Conservation (phyloP, 2,888 invertebrate genomes). For the Synergus japonicus region DNA sequence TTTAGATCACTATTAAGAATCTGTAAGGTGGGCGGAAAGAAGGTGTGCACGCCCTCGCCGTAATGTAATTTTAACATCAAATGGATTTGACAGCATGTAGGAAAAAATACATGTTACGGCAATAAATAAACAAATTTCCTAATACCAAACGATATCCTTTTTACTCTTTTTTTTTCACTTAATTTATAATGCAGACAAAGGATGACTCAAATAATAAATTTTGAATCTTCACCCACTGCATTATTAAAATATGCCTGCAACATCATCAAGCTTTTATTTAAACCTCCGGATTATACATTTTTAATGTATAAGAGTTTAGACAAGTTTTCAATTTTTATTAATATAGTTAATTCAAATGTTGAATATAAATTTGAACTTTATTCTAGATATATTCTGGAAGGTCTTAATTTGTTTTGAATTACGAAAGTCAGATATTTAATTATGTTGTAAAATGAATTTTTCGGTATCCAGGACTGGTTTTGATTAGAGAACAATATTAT, state of each 20-base stretch:
- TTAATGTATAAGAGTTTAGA: too few species aligned
- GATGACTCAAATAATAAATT: too few species aligned
- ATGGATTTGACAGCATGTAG: constrained; percentile 62
- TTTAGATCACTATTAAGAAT: constrained; percentile 7
- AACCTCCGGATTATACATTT: not conserved
- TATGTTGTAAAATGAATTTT: not conserved
- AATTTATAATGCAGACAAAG: not conserved
- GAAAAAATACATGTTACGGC: constrained; percentile 62
- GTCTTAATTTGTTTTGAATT: not conserved
- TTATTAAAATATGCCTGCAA: too few species aligned
- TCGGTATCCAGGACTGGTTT: not conserved
- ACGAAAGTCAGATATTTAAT: not conserved
- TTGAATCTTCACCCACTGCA: not conserved
- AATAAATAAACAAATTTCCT: constrained; percentile 73
- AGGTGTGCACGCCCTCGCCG: constrained; percentile 29
- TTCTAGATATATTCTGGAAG: not conserved
- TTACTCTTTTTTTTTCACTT: constrained; percentile 59
- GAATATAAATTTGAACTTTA: not conserved
- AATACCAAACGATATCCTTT: constrained; percentile 65
- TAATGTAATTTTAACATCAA: constrained; percentile 21
- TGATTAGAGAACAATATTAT: not conserved
- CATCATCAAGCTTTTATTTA: not conserved
- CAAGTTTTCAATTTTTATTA: not conserved
- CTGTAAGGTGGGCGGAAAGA: constrained; percentile 17
- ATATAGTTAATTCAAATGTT: not conserved